Evolutionary conservation across 2,888 invertebrate genomes (phyloP).

Genomic region (Chalcis sispes): DNA sequence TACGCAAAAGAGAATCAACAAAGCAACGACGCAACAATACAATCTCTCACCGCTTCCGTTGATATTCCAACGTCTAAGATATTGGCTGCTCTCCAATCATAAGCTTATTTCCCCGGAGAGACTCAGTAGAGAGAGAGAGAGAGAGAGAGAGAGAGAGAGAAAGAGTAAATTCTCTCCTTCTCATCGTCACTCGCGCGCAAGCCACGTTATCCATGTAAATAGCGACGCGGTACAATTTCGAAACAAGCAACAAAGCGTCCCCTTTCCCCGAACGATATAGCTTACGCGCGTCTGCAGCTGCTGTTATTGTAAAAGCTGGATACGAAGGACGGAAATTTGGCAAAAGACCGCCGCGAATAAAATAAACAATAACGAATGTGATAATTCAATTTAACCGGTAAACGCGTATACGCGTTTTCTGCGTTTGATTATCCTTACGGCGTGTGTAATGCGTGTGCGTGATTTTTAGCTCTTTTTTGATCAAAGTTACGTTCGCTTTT

Average conservation of each 20-base stretch:
- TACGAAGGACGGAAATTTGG: conserved; percentile 16
- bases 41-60: conserved; percentile 9
- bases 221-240: no score
- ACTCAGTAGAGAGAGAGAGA: no score
- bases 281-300: background rate
- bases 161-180: background rate
- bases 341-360: no score
- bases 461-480: no score
- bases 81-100: conserved; percentile 51
- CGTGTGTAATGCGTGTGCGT: no score
- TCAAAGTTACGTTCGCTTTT: background rate
- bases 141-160: no score
- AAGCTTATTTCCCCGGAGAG: conserved; percentile 56
- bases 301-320: conserved; percentile 19
- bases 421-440: no score
- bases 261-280: background rate
- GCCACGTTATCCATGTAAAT: conserved; percentile 51
- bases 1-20: background rate
- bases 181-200: no score
- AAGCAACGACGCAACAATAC: conserved; percentile 13
- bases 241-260: background rate
- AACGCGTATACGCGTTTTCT: no score
- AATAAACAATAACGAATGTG: no score
- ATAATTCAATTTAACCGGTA: no score
- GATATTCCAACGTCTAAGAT: conserved; percentile 41